These are phyloP conservation scores for Microplitis mediator DNA, from an alignment of 1,140 invertebrate genomes.

Conservation along the genomic window DNA sequence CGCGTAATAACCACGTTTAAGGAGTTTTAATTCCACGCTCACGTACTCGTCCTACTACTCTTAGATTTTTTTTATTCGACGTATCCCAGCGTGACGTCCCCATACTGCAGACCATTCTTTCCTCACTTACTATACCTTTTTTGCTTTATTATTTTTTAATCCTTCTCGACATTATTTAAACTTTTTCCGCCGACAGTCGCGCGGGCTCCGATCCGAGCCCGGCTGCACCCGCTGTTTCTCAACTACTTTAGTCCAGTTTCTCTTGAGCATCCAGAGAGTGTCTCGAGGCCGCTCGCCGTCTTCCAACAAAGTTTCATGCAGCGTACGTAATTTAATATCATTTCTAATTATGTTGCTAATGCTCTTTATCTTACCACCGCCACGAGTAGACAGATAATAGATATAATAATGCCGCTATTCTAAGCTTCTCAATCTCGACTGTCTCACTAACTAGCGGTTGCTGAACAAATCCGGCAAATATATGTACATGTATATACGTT, in stretches of 20 bases:
- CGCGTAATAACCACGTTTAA: slow-evolving; percentile 29
- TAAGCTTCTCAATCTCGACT: slow-evolving; percentile 8
- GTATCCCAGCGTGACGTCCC: not conserved
- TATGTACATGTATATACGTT: not conserved
- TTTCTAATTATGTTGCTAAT: not conserved
- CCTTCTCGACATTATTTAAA: too few relatives aligned
- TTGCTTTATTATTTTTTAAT: too few relatives aligned
- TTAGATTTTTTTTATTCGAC: not conserved
- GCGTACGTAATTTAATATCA: not conserved
- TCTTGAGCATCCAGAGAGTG: too few relatives aligned
- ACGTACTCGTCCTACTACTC: not conserved
- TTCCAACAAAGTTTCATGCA: not conserved
- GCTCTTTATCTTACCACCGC: slow-evolving; percentile 1
- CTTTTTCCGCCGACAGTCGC: too few relatives aligned
- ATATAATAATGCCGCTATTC: slow-evolving; percentile 3
- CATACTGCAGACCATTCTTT: too few relatives aligned
- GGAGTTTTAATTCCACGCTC: slow-evolving; percentile 24
- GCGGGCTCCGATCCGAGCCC: not conserved
- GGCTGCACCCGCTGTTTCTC: not conserved
- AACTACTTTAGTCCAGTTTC: not conserved
- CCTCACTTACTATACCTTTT: too few relatives aligned
- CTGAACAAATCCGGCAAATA: not conserved
- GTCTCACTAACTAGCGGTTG: slow-evolving; percentile 1
- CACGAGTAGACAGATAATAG: not conserved
- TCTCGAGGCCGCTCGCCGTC: not conserved